These are phyloP conservation scores for Fissipunctia ypsillon DNA, from an alignment of 2,888 invertebrate species.

Conservation along the genomic window DNA sequence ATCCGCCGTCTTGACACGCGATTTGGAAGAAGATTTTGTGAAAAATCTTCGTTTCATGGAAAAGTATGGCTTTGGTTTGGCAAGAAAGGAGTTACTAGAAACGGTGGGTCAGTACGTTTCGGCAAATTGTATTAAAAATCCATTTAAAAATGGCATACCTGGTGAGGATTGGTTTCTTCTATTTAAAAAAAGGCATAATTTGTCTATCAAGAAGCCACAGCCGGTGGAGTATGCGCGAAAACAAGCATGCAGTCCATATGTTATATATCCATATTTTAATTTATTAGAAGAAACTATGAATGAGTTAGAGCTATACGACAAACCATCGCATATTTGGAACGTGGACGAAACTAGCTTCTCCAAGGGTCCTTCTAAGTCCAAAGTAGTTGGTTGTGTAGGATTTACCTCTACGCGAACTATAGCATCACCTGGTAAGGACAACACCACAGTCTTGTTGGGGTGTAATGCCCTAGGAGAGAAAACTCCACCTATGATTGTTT, in stretches of 20 bases:
- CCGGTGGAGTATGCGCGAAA: too few relatives aligned
- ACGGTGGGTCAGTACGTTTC: neutral
- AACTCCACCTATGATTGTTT: neutral
- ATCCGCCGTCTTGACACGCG: neutral
- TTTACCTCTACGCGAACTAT: conserved; percentile 9
- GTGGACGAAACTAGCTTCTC: conserved; percentile 7
- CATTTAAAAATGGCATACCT: too few relatives aligned
- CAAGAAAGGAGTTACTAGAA: conserved; percentile 12
- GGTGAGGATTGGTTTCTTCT: too few relatives aligned
- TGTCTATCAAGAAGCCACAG: too few relatives aligned
- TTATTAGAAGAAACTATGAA: too few relatives aligned
- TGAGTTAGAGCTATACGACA: neutral
- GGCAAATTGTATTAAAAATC: neutral
- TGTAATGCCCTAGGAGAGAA: too few relatives aligned
- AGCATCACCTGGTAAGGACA: neutral
- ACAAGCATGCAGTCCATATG: too few relatives aligned
- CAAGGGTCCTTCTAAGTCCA: neutral
- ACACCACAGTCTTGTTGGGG: conserved; percentile 4
- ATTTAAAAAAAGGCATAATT: too few relatives aligned
- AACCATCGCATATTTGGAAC: conserved; percentile 10
- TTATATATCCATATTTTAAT: too few relatives aligned
- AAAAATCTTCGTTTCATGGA: conserved; percentile 6
- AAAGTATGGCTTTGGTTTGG: conserved; percentile 10
- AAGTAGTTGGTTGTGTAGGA: conserved; percentile 4
- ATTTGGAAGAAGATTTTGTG: neutral